Evolutionary conservation across 2,888 invertebrate species (phyloP).

Genomic region (Acanthosepion lycidas): DNA sequence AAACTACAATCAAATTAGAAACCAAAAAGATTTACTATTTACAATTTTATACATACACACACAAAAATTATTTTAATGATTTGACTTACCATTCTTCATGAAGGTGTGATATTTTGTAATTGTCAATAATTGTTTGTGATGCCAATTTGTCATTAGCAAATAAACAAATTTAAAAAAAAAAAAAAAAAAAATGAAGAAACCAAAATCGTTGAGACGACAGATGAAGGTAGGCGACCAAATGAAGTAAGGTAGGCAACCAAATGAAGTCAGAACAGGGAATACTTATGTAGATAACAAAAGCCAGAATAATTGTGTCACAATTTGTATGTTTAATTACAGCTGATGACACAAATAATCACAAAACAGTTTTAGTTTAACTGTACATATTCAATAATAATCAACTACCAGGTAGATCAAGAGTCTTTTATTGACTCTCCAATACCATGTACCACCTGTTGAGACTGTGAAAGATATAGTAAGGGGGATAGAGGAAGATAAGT

Average conservation of each 20-base stretch:
- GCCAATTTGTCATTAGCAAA: not conserved
- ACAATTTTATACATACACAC: no score
- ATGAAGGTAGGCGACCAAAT: not conserved
- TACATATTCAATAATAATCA: not conserved
- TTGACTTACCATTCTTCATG: not conserved
- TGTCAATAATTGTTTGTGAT: not conserved
- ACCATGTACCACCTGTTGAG: slow-evolving; percentile 11
- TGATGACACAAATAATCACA: not conserved
- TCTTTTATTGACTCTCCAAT: not conserved
- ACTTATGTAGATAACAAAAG: not conserved
- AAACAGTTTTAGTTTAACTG: not conserved
- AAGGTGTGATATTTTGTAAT: not conserved
- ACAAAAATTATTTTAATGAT: no score
- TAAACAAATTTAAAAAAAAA: not conserved
- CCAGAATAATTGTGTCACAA: not conserved
- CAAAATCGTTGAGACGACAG: not conserved
- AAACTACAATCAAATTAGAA: no score
- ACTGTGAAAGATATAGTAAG: not conserved
- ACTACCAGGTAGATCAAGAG: not conserved
- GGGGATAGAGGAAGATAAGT: not conserved
- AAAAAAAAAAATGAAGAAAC: not conserved
- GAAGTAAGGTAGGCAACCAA: not conserved
- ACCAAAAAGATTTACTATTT: no score
- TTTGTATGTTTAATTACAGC: not conserved
- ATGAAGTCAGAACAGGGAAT: not conserved